Percentiles rank a stretch among this genome's conserved stretches.
phyloP scores from a whole-genome alignment of 2,113 vertebrate genomes.

The Oreochromis spilurus region DNA sequence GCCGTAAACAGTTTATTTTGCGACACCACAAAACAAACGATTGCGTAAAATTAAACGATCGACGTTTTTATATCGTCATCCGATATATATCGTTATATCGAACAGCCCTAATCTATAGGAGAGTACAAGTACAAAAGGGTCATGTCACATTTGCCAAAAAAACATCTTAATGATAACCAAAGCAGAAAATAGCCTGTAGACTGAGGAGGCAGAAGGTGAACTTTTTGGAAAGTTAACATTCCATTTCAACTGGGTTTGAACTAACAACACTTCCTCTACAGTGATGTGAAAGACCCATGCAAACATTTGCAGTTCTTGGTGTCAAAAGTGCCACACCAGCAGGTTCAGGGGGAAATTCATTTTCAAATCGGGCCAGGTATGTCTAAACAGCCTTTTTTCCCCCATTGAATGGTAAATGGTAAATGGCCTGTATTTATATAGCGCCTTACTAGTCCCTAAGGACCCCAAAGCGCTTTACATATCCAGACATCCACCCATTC shows the following conservation, averaged over 20 bases:
- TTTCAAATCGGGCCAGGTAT: accelerated
- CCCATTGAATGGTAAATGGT: too few relatives aligned
- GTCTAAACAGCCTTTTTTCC: neutral
- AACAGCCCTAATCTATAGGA: neutral
- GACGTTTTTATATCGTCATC: too few relatives aligned
- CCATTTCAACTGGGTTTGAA: neutral
- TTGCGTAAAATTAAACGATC: too few relatives aligned
- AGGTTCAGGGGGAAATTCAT: neutral
- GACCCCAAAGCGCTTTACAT: too few relatives aligned
- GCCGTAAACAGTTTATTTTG: too few relatives aligned
- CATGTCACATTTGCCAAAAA: neutral
- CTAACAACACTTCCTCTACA: neutral
- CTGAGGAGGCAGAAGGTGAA: neutral
- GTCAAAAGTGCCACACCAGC: neutral
- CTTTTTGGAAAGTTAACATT: neutral
- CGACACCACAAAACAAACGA: too few relatives aligned
- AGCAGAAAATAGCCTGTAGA: neutral
- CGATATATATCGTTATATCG: too few relatives aligned
- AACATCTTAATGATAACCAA: neutral
- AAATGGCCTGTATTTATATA: too few relatives aligned
- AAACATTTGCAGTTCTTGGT: neutral
- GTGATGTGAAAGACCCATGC: neutral
- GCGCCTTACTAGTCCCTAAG: too few relatives aligned
- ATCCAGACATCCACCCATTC: too few relatives aligned
- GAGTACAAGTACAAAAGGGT: neutral